These are phyloP conservation scores for Lemur catta DNA, from an alignment of 2,797 vertebrate species.

Conservation along the genomic window DNA sequence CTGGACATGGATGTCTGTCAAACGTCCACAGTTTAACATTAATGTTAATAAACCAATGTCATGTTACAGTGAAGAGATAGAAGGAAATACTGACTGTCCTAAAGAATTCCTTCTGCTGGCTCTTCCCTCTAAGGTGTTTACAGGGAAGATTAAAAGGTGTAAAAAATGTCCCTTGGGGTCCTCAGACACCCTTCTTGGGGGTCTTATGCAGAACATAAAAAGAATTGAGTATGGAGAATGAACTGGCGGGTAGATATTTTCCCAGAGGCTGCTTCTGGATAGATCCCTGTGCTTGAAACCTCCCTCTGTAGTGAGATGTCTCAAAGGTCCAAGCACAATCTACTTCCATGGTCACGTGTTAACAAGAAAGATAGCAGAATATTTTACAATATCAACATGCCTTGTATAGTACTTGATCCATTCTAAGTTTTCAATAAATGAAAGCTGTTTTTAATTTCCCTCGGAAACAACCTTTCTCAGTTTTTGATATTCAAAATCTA, in stretches of 20 bases:
- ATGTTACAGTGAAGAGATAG: neutral
- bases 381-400: neutral
- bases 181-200: neutral
- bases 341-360: neutral
- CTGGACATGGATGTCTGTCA: neutral
- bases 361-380: neutral
- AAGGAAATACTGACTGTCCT: neutral
- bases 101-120: neutral
- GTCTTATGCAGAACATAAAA: neutral
- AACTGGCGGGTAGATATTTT: neutral
- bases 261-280: neutral
- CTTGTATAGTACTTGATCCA: neutral
- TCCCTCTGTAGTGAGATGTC: neutral
- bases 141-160: neutral
- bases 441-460: neutral
- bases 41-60: neutral
- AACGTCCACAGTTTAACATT: neutral
- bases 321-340: neutral
- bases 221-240: neutral
- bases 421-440: neutral
- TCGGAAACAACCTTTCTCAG: neutral
- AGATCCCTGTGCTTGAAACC: neutral
- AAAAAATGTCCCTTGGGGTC: neutral
- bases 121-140: neutral
- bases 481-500: neutral